Evolutionary conservation across 1,140 invertebrate species (phyloP), one percentile per base, ranked within the genome.

Genomic region (Camponotus floridanus): DNA sequence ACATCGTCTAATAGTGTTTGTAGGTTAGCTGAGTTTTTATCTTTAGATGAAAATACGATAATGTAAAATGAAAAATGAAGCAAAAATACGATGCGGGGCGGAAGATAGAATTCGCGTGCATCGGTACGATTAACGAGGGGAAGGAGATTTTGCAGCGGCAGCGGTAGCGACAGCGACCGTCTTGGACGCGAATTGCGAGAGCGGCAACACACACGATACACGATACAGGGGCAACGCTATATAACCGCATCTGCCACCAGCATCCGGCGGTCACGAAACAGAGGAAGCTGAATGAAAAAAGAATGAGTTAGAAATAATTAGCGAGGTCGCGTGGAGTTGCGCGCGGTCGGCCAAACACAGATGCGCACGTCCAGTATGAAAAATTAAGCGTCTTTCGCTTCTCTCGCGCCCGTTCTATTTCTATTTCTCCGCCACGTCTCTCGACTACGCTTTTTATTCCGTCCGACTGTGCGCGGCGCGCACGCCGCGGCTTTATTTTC

Each of bases 291-390:
- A 11, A 26, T 78, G 81, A 76, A 90, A 90, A 87, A 90, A 85
- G 78, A 88, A 90, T 90, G 88, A 90, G 81, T 81, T 59, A 90
- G 86, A 90, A 90, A 90, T 90, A 90, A 90, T 90, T 90, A 90
- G 89, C 86, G 73, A 76, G 88, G 78, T 68, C 79, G 78, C 64
- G 39, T n/a, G 11, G 26, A 18, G 62, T 55, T 33, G 87, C 86
- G 64, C 57, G 78, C 48, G 79, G 85, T 79, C 86, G 79, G 51
- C 81, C 88, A 76, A 90, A 90, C 88, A 88, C 88, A 90, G 89
- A 90, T 87, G 89, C 87, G 59, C 55, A 76, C 62, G 79, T 78
- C 67, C 68, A 61, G 86, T 88, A 91, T 81, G 91, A 80, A 87
- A 89, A 91, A 89, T 91, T 88, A 91, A 89, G 90, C 88, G 89